Conservation (phyloP, 2,797 vertebrate species). For the Tokudaia muenninki region DNA sequence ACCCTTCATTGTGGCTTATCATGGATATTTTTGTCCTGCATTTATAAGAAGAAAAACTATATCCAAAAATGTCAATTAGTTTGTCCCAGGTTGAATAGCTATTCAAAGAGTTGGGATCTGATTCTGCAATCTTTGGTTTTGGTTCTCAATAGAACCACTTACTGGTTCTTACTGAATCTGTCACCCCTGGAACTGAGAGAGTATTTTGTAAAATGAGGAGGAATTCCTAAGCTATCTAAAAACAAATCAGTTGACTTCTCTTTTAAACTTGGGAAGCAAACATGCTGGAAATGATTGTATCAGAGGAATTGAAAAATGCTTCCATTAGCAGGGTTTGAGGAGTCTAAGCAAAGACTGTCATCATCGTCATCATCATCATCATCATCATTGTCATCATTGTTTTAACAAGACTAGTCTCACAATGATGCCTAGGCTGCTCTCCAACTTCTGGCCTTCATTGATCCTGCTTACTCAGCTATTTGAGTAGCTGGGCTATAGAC, state of each 20-base stretch:
- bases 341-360: background rate
- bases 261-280: background rate
- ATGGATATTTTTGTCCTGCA: background rate
- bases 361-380: background rate
- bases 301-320: conserved; percentile 32
- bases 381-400: background rate
- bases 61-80: background rate
- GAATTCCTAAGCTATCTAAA: conserved; percentile 15
- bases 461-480: background rate
- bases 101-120: background rate
- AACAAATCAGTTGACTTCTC: conserved; percentile 1
- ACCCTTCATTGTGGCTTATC: background rate
- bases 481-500: background rate
- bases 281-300: conserved; percentile 20
- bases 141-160: background rate
- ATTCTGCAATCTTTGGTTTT: background rate
- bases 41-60: background rate
- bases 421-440: background rate
- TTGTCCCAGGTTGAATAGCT: background rate
- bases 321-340: background rate
- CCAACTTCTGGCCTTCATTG: background rate
- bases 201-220: background rate
- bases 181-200: background rate
- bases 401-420: background rate
- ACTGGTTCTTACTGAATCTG: background rate